Percentiles rank a stretch among this genome's conserved stretches.
These are phyloP conservation scores for Pentalonia nigronervosa DNA, from an alignment of 1,140 invertebrate species.

Conservation along the genomic window DNA sequence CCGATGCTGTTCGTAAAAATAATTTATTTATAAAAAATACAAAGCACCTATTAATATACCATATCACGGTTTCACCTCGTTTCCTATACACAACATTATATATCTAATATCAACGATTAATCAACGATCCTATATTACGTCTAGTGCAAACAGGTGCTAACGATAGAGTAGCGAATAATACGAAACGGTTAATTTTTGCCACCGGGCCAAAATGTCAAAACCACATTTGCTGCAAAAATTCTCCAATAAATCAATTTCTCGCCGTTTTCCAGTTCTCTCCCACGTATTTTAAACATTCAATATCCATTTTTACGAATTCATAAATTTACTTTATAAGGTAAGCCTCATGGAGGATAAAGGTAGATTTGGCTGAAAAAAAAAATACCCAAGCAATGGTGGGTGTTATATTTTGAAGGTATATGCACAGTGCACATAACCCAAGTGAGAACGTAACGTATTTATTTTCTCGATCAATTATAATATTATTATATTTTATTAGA, in stretches of 20 bases:
- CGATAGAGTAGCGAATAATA: neutral
- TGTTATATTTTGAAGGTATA: neutral
- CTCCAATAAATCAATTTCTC: neutral
- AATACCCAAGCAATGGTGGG: neutral
- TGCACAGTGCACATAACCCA: neutral
- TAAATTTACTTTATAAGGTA: neutral
- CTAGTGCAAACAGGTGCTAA: slow-evolving; percentile 1
- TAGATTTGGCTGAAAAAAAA: neutral
- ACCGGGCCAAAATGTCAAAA: neutral
- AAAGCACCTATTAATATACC: neutral
- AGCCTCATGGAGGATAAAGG: neutral
- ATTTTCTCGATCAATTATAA: neutral
- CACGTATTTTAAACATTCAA: neutral
- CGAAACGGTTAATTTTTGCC: neutral
- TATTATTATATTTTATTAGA: neutral
- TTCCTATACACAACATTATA: neutral
- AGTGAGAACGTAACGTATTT: neutral
- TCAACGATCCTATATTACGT: neutral
- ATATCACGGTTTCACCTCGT: neutral
- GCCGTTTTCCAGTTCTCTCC: neutral
- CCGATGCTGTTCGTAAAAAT: neutral
- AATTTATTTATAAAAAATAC: neutral
- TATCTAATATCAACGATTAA: neutral
- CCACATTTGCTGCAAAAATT: neutral
- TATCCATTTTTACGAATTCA: neutral